Percentiles rank a stretch among this genome's conserved stretches.
These are phyloP conservation scores for Peromyscus polionotus DNA, from an alignment of 2,113 vertebrate species.

Conservation along the genomic window DNA sequence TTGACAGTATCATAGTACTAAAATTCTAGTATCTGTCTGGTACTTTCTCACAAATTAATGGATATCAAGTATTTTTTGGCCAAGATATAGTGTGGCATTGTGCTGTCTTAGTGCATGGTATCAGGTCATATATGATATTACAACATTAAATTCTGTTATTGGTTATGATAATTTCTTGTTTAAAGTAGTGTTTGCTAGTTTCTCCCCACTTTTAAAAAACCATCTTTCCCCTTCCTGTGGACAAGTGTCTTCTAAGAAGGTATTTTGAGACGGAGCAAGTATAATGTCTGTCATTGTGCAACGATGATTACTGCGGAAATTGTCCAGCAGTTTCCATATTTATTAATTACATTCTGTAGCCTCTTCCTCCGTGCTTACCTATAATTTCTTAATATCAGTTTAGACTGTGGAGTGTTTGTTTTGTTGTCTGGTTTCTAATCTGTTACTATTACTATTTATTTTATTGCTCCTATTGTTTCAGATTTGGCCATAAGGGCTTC, in stretches of 20 bases:
- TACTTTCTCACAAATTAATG: not conserved
- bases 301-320: not conserved
- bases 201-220: not conserved
- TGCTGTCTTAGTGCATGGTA: not conserved
- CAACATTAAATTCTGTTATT: not conserved
- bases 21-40: not conserved
- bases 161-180: not conserved
- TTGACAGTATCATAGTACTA: not conserved
- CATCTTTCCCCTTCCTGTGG: not conserved
- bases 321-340: not conserved
- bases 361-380: not conserved
- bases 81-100: not conserved
- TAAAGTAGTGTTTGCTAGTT: not conserved
- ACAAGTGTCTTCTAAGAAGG: not conserved
- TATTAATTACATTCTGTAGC: not conserved
- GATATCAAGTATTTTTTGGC: not conserved
- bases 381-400: not conserved
- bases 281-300: not conserved
- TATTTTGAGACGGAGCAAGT: not conserved
- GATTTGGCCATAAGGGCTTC: not conserved
- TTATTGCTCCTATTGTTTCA: not conserved
- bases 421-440: not conserved
- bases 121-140: not conserved
- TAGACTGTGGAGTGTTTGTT: not conserved
- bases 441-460: constrained; percentile 16